Evolutionary conservation across 2,113 vertebrate genomes (phyloP), one percentile per base, ranked within the genome.

Genomic region (Marmota monax): DNA sequence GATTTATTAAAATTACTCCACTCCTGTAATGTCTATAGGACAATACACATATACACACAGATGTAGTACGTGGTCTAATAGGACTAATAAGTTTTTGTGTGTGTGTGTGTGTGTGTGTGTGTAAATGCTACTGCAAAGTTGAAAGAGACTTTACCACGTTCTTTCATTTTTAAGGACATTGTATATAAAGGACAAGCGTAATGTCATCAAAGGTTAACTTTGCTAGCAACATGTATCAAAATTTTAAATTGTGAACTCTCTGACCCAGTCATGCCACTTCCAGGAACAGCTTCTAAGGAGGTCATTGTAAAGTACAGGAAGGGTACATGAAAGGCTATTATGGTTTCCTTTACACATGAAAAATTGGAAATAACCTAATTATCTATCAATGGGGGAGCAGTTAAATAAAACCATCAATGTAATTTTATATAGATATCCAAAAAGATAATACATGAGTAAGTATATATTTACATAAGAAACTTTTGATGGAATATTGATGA

Each of bases 321-420:
- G 80, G 93, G 32, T 51, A 51, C 56, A 84, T 74, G 45, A 29
- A 95, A 90, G 18, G 63, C 48, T 85, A 94, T 56, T 93, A 79
- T 23, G 37, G 56, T 48, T 94, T 90, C 92, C 48, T 67, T 94
- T 92, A 91, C 53, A 94, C n/a, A 74, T 83, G 32, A 78, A 96
- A 97, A 94, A 29, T 16, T 74, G 32, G 51, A 97, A 96, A 80
- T 92, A 94, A 88, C 58, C 20, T 92, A 84, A 83, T 18, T 97
- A 45, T 37, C 34, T 29, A 96, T 42, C 88, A 88, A 25, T 91
- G n/a, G 73, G 8, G 11, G 10, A 78, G 6, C 11, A 10, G 23
- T n/a, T 93, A 94, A 94, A 93, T 90, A 69, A 96, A 96, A 93
- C 90, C 12, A 90, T 84, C 58, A 94, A 51, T 87, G 42, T 51